Base-by-base conservation (phyloP, 1,140 invertebrate genomes). In the Zaprionus tsacasi region DNA sequence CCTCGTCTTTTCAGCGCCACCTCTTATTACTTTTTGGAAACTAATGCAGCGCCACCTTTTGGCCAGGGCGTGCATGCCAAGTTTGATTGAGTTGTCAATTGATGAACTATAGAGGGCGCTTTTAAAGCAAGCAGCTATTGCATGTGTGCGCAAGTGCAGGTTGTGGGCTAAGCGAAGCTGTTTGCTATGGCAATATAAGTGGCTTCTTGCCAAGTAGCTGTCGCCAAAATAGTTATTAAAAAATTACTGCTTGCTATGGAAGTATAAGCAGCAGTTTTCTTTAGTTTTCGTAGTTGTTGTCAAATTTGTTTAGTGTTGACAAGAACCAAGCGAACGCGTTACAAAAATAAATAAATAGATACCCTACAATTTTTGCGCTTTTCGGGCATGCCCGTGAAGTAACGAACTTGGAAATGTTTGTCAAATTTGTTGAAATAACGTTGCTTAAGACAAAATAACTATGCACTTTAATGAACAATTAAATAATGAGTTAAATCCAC, bases 41-140 rank as follows among this genome's bases (percentile, higher is more conserved):
- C 91, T 0, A 79, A 92, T 75, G 86, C 58, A 63, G 82, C 65
- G 68, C 82, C 91, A 64, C 91, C 91, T 54, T 92, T 82, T 50
- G 91, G 91, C 0, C 79, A 90, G 12, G 91, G 88, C 7, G 57
- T 60, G 13, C 65, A 72, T 33, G 74, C 81, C 1, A 71, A 60
- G 30, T 63, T 75, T 27, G 55, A 68, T 30, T 69, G 6, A 69
- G n/a, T n/a, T 0, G 4, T 0, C 2, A 54, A 13, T 1, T 17
- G 7, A 17, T 54, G 15, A 35, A 1, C 61, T n/a, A 12, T 17
- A 76, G 72, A 30, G 54, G 67, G 52, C 77, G 72, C 35, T 5
- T 7, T 1, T 8, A 59, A 8, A 15, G 1, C n/a, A 54, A 0
- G 0, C 12, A 66, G 60, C 54, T 66, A 38, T 55, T 25, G 61